A percentile compares a stretch with the other conserved stretches of the same genome.
Evolutionary conservation across 1,140 invertebrate species (phyloP).

Genomic region (Pseudomyrmex dendroicus): DNA sequence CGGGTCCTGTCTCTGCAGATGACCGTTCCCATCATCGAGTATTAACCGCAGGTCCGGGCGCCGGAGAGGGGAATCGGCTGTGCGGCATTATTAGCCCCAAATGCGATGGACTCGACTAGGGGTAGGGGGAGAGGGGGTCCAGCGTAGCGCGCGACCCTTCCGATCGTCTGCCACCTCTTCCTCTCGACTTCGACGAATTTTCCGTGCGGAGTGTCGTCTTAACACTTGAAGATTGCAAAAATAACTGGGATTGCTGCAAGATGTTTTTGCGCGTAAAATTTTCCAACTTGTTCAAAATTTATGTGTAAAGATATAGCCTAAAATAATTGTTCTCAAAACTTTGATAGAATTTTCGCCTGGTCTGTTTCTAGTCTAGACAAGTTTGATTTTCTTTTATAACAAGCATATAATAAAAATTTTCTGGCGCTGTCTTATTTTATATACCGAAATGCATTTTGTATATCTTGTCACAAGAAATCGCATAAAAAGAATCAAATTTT

Average conservation of each 20-base stretch:
- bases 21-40: slow-evolving; percentile 86
- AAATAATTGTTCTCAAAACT: no score
- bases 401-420: no score
- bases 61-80: slow-evolving; percentile 75
- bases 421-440: no score
- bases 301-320: no score
- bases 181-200: slow-evolving; percentile 23
- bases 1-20: slow-evolving; percentile 85
- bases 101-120: slow-evolving; percentile 81
- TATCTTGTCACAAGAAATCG: neutral
- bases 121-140: slow-evolving; percentile 25
- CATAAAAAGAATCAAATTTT: neutral
- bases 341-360: no score
- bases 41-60: slow-evolving; percentile 84
- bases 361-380: no score
- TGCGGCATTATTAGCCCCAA: slow-evolving; percentile 84
- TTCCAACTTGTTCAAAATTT: no score
- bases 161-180: slow-evolving; percentile 21
- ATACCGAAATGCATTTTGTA: no score
- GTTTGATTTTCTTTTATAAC: no score
- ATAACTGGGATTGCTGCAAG: neutral
- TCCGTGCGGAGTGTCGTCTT: neutral
- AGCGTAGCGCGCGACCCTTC: slow-evolving; percentile 62
- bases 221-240: no score
- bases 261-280: neutral